Conservation (phyloP, 2,113 vertebrate genomes). For the Vanacampus margaritifer region DNA sequence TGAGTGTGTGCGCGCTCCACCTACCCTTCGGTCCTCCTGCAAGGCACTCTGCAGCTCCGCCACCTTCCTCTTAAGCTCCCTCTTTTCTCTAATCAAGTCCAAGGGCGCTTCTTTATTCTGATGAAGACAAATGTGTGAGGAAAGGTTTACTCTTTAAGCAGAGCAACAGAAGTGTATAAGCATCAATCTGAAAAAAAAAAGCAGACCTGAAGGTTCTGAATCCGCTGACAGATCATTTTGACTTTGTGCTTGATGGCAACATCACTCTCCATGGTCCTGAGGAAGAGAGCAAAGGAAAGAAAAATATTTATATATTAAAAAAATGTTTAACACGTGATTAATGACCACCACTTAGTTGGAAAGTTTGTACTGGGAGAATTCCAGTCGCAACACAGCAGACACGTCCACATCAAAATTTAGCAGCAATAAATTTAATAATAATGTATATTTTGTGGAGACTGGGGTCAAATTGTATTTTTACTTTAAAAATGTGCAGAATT, state of each 20-base stretch:
- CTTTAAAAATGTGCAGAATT: too few species aligned
- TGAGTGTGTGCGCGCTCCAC: background rate
- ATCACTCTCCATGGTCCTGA: slow-evolving; percentile 80
- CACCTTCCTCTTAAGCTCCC: slow-evolving; percentile 68
- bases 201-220: slow-evolving; percentile 77
- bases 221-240: slow-evolving; percentile 76
- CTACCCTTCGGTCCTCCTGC: slow-evolving; percentile 75
- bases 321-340: too few species aligned
- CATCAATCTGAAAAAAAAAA: background rate
- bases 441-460: too few species aligned
- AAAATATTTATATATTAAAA: background rate
- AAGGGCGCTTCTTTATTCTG: slow-evolving; percentile 46
- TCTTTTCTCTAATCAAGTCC: slow-evolving; percentile 65
- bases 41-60: slow-evolving; percentile 77
- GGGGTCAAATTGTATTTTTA: too few species aligned
- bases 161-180: background rate
- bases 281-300: background rate
- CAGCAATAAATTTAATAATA: too few species aligned
- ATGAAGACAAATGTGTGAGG: background rate
- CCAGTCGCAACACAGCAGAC: too few species aligned
- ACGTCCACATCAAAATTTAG: too few species aligned
- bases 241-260: slow-evolving; percentile 76
- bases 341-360: too few species aligned
- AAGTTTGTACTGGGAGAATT: too few species aligned
- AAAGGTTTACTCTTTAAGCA: background rate